Evolutionary conservation across 2,888 invertebrate species (phyloP), one percentile per base, ranked within the genome.

Genomic region (Bimastos eiseni): DNA sequence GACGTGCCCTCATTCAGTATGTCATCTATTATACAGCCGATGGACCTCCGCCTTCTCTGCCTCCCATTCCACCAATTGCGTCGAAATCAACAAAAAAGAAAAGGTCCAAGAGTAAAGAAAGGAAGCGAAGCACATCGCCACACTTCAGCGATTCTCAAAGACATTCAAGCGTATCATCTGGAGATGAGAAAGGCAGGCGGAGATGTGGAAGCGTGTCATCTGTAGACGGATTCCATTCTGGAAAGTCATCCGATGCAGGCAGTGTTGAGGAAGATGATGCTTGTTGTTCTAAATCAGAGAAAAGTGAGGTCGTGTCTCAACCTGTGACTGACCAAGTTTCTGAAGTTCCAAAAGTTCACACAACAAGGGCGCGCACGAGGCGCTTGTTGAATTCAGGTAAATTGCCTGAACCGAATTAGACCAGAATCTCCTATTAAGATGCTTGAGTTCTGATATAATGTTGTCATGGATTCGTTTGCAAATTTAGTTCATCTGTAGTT

Each of bases 1-100:
- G 90, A 17, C 86, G 90, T 33, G 84, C 90, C 21, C 38, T 86
- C 17, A 38, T 90, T n/a, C 83, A 90, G 84, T 86, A 90, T 36
- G 84, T 90, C 38, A 84, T 90, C 33, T 38, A 84, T n/a, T 90
- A 90, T 37, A 90, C 90, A 19, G 37, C 83, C 21, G 34, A 34
- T 41, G 83, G 83, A 34, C 90, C 90, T 33, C 84, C 38, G 6
- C 90, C 90, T 55, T 55, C 70, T 70, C 15, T 90, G 34, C 90
- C 90, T n/a, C 70, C 90, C 33, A 89, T 89, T 49, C 89, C 89
- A n/a, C 11, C 38, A 36, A 1, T 19, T 17, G 17, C 34, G 36
- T 33, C n/a, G 8, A 86, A 86, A 36, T 37, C 86, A 0, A 6
- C 86, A 3, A 84, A 33, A 36, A 86, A 86, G 86, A 86, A 36